Evolutionary conservation across 2,797 vertebrate genomes (phyloP).

Genomic region (Tenualosa thibaudeaui): DNA sequence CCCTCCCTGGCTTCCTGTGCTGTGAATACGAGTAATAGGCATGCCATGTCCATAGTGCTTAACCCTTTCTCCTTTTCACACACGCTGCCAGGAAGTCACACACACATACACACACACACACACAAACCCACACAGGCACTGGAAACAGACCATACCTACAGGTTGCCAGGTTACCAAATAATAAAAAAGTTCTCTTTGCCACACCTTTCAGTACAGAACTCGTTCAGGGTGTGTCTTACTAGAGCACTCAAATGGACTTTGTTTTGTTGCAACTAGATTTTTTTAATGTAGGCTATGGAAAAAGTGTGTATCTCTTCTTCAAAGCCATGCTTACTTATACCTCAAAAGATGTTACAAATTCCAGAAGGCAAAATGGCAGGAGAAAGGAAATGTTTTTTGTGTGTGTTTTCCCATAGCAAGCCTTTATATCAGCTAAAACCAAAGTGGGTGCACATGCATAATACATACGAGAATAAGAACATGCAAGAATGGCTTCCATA

Average conservation of each 20-base stretch:
- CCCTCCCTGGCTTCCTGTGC: conserved; percentile 38
- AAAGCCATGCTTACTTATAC: not conserved
- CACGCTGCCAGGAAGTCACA: conserved; percentile 24
- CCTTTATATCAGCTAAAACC: not conserved
- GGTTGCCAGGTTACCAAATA: conserved; percentile 16
- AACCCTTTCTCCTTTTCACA: conserved; percentile 19
- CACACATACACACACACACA: conserved; percentile 6
- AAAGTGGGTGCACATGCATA: not conserved
- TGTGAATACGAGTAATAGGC: conserved; percentile 38
- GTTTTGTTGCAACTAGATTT: not conserved
- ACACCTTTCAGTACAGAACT: conserved; percentile 12
- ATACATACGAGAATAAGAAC: not conserved
- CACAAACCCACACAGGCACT: not conserved
- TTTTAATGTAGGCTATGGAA: not conserved
- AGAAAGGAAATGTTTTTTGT: conserved; percentile 1
- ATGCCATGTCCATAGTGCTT: conserved; percentile 34
- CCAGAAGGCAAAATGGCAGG: not conserved
- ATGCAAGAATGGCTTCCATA: not conserved
- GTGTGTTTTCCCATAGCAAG: not conserved
- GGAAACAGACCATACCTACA: not conserved
- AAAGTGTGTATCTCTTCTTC: not conserved
- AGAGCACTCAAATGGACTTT: not conserved
- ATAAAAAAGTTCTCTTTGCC: conserved; percentile 5
- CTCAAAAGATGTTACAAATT: conserved; percentile 9
- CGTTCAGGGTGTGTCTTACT: not conserved